Evolutionary conservation across 2,888 invertebrate species (phyloP).

Genomic region (Clistopyga incitator): DNA sequence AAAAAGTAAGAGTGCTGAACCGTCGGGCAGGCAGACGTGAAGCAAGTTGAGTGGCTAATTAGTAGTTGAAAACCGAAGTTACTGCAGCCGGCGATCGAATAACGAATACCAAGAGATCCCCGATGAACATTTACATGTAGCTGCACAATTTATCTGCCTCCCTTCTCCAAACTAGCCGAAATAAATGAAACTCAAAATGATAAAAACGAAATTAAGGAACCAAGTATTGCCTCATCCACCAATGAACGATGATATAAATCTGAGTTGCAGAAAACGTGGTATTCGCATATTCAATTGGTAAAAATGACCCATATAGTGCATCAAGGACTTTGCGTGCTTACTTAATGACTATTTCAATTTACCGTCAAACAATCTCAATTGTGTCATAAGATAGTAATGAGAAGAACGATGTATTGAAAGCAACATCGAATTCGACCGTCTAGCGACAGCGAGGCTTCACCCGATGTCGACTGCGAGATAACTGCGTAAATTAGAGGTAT

Average conservation of each 20-base stretch:
- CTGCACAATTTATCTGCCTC: slow-evolving; percentile 37
- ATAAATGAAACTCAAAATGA: slow-evolving; percentile 19
- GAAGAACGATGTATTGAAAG: too few species aligned
- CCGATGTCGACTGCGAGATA: too few species aligned
- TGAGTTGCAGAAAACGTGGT: neutral
- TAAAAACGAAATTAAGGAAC: neutral
- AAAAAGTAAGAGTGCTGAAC: slow-evolving; percentile 28
- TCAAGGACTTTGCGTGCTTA: too few species aligned
- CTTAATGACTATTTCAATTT: too few species aligned
- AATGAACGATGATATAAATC: neutral
- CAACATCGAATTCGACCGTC: too few species aligned
- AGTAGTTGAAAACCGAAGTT: slow-evolving; percentile 68
- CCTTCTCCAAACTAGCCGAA: slow-evolving; percentile 1
- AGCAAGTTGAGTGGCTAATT: slow-evolving; percentile 74
- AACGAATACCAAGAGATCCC: slow-evolving; percentile 59
- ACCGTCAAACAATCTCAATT: too few species aligned
- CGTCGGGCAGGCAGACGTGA: slow-evolving; percentile 55
- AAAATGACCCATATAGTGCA: neutral
- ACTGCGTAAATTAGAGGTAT: too few species aligned
- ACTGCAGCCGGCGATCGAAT: slow-evolving; percentile 49
- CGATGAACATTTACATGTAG: slow-evolving; percentile 36
- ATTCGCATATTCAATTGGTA: neutral
- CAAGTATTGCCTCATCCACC: neutral
- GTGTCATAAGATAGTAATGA: too few species aligned
- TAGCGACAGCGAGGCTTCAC: too few species aligned